A percentile compares a stretch with the other conserved stretches of the same genome.
These are phyloP conservation scores for Physeter macrocephalus DNA, from an alignment of 2,113 vertebrate genomes.

Conservation along the genomic window DNA sequence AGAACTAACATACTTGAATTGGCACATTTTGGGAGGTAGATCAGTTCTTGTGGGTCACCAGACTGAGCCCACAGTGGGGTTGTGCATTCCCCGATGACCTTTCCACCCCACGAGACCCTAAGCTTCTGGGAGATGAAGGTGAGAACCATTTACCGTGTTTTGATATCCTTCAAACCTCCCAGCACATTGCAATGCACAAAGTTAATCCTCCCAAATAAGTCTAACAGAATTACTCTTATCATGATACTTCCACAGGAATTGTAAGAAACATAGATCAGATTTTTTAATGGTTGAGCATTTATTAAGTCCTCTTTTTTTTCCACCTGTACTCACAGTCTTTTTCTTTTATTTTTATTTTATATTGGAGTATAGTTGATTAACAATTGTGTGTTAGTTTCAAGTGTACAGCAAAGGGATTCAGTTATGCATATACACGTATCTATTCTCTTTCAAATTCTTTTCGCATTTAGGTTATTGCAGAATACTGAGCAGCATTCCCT, in stretches of 20 bases:
- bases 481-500: neutral
- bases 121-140: neutral
- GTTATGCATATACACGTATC: neutral
- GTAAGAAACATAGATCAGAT: neutral
- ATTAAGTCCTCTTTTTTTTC: neutral
- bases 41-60: neutral
- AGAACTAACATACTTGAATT: neutral
- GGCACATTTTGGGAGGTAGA: neutral
- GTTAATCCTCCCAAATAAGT: neutral
- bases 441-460: neutral
- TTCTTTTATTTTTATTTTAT: neutral
- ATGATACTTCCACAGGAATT: neutral
- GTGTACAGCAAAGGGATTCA: neutral
- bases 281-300: neutral
- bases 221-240: neutral
- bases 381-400: neutral
- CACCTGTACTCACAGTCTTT: neutral
- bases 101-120: neutral
- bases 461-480: neutral
- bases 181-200: neutral
- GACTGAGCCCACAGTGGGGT: rapidly evolving
- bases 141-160: neutral
- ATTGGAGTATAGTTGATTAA: neutral
- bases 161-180: neutral
- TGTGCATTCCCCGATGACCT: neutral